Conservation (phyloP, 2,797 vertebrate genomes). For the Lutjanus campechanus region DNA sequence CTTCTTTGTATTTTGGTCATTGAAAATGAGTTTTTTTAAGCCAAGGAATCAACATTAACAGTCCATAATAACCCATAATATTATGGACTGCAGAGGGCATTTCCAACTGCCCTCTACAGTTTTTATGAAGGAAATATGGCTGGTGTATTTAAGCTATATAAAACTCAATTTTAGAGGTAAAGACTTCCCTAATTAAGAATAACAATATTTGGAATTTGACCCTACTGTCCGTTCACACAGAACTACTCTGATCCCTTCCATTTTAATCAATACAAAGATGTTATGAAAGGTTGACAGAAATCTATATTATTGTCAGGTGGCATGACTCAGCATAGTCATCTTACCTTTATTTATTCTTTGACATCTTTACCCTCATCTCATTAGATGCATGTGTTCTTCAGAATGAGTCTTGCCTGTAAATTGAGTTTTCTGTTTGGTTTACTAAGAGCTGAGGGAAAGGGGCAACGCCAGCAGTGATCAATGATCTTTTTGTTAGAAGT, state of each 20-base stretch:
- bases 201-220: conserved; percentile 3
- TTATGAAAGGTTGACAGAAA: conserved; percentile 22
- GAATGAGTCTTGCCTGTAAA: conserved; percentile 35
- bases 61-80: background rate
- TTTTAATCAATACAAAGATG: background rate
- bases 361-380: conserved; percentile 14
- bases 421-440: conserved; percentile 52
- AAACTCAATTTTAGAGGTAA: background rate
- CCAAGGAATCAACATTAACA: background rate
- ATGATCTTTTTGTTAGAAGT: conserved; percentile 66
- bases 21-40: background rate
- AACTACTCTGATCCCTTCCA: background rate
- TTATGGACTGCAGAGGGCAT: no score
- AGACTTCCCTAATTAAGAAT: background rate
- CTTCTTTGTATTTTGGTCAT: conserved; percentile 2
- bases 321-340: conserved; percentile 5
- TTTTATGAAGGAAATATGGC: background rate
- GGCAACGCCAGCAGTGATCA: conserved; percentile 43
- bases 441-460: conserved; percentile 28
- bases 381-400: conserved; percentile 15
- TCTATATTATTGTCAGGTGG: conserved; percentile 17
- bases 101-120: background rate
- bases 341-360: background rate
- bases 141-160: background rate
- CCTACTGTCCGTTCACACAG: background rate